Evolutionary conservation across 1,140 invertebrate genomes (phyloP).

Genomic region (Cydia strobilella): DNA sequence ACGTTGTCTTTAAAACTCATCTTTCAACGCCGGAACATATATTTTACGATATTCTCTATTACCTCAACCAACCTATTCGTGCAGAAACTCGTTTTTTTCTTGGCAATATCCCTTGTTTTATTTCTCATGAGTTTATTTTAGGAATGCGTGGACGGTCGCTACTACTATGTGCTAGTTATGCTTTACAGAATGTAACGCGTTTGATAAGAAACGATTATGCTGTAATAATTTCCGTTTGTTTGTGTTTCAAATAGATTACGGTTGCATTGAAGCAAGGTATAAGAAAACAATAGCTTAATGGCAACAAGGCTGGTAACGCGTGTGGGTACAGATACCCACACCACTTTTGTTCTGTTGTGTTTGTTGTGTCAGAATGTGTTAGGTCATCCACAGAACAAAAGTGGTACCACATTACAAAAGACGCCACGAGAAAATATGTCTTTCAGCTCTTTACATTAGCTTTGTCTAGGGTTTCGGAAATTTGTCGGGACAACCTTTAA

Average conservation of each 20-base stretch:
- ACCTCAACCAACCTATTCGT: slow-evolving; percentile 40
- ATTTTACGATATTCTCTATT: slow-evolving; percentile 40
- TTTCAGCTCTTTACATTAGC: too few relatives aligned
- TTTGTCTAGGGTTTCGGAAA: too few relatives aligned
- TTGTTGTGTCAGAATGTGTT: too few relatives aligned
- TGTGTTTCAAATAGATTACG: slow-evolving; percentile 26
- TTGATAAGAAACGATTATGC: slow-evolving; percentile 27
- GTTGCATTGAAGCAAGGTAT: slow-evolving; percentile 3
- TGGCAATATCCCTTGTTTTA: slow-evolving; percentile 63
- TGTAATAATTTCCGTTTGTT: slow-evolving; percentile 24
- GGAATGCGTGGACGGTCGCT: slow-evolving; percentile 43
- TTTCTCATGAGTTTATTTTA: slow-evolving; percentile 54
- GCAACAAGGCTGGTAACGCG: background rate
- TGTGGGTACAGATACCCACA: too few relatives aligned
- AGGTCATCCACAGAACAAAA: background rate
- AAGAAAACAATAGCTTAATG: background rate
- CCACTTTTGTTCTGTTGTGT: too few relatives aligned
- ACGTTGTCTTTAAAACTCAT: slow-evolving; percentile 41
- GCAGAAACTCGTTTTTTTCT: slow-evolving; percentile 58
- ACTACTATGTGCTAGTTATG: slow-evolving; percentile 28
- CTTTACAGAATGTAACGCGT: slow-evolving; percentile 20
- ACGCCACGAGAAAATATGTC: too few relatives aligned
- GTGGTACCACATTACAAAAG: background rate
- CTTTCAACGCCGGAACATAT: slow-evolving; percentile 49
- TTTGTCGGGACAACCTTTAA: too few relatives aligned